Conservation (phyloP, 2,888 invertebrate species). For the Lycocerus yunnanus region DNA sequence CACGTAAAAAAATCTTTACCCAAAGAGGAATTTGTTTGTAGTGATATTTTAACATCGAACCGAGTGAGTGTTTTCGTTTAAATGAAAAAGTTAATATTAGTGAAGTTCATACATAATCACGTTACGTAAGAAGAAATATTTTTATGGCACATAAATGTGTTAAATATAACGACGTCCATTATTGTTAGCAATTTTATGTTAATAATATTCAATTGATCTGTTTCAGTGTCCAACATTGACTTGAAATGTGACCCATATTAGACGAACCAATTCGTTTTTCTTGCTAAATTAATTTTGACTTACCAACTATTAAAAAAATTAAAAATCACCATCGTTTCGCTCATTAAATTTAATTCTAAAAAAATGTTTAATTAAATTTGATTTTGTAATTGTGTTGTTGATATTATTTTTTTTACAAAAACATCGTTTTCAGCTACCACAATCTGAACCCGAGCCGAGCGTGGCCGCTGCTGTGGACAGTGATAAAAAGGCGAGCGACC, state of each 20-base stretch:
- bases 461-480: conserved; percentile 28
- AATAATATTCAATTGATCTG: conserved; percentile 3
- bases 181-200: conserved; percentile 10
- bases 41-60: not conserved
- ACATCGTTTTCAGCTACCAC: conserved; percentile 35
- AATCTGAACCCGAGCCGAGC: conserved; percentile 33
- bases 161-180: conserved; percentile 8
- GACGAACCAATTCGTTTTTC: not conserved
- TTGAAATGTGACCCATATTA: not conserved
- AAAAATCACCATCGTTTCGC: not conserved
- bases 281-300: not conserved
- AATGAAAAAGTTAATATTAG: not conserved
- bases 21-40: not conserved
- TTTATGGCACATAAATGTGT: conserved; percentile 7
- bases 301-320: not conserved
- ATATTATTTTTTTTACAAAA: conserved; percentile 26
- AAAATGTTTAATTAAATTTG: not conserved
- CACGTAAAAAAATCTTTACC: not conserved
- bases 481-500: conserved; percentile 32
- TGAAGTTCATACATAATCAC: not conserved
- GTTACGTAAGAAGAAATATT: conserved; percentile 4
- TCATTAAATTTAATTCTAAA: not conserved
- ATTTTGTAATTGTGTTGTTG: not conserved
- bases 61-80: conserved; percentile 10
- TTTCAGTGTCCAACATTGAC: conserved; percentile 3